Evolutionary conservation across 2,797 vertebrate species (phyloP).

Genomic region (Rallus crepitans): DNA sequence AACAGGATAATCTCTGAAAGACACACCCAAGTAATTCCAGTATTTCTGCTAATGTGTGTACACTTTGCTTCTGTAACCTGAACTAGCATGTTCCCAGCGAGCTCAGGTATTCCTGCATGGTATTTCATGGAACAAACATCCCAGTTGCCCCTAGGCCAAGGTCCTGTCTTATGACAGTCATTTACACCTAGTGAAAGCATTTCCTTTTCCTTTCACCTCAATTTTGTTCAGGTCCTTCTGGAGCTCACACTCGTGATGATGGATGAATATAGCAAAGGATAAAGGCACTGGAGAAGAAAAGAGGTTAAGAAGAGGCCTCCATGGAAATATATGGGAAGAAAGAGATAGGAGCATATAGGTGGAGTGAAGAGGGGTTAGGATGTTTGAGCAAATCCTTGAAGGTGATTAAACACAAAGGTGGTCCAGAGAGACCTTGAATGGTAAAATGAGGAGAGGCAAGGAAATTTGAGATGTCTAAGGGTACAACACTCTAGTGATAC

Average conservation of each 20-base stretch:
- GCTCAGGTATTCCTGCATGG: slow-evolving; percentile 36
- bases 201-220: neutral
- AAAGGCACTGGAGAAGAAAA: neutral
- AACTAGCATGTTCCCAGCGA: slow-evolving; percentile 56
- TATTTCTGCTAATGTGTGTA: slow-evolving; percentile 58
- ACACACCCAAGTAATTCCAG: slow-evolving; percentile 63
- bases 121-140: slow-evolving; percentile 25
- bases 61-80: slow-evolving; percentile 47
- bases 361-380: neutral
- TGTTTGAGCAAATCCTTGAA: neutral
- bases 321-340: neutral
- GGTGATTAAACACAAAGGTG: neutral
- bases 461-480: neutral
- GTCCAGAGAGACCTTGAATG: neutral
- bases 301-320: neutral
- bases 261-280: neutral
- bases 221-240: neutral
- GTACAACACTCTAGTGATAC: neutral
- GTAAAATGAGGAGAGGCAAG: neutral
- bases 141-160: neutral
- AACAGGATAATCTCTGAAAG: slow-evolving; percentile 52
- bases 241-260: neutral
- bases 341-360: neutral
- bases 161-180: neutral
- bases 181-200: neutral